These are phyloP conservation scores for Chitala chitala DNA, from an alignment of 2,113 vertebrate genomes.

Conservation along the genomic window DNA sequence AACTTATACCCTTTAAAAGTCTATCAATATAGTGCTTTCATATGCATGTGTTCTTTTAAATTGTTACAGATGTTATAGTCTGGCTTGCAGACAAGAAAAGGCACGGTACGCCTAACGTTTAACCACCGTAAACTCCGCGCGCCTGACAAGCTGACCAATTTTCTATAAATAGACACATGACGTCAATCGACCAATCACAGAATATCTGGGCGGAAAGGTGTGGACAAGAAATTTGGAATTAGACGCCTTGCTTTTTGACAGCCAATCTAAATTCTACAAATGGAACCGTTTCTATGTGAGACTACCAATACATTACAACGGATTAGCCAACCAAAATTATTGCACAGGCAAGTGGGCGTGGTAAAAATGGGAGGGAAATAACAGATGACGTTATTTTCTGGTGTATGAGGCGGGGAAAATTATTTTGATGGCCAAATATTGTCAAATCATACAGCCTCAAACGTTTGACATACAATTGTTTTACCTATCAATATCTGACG, in stretches of 20 bases:
- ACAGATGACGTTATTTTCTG: conserved; percentile 39
- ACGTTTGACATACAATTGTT: conserved; percentile 18
- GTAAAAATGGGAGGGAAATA: conserved; percentile 31
- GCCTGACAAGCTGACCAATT: conserved; percentile 54
- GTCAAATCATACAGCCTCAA: conserved; percentile 45
- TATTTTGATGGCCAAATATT: conserved; percentile 22
- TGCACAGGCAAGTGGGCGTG: conserved; percentile 15
- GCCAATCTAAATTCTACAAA: conserved; percentile 28
- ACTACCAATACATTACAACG: not conserved
- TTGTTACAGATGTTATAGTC: not conserved
- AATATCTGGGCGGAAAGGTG: conserved; percentile 36
- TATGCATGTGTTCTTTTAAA: not conserved
- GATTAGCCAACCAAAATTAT: conserved; percentile 26
- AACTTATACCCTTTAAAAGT: not conserved
- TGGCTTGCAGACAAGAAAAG: not conserved
- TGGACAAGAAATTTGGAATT: conserved; percentile 34
- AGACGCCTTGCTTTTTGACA: conserved; percentile 3
- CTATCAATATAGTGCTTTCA: not conserved
- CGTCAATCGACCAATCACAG: conserved; percentile 60
- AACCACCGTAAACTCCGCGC: conserved; percentile 39
- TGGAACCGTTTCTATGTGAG: conserved; percentile 27
- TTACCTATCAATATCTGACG: conserved; percentile 40
- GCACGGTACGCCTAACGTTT: conserved; percentile 37
- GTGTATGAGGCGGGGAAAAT: conserved; percentile 41
- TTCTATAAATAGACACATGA: conserved; percentile 64